phyloP scores from a whole-genome alignment of 2,797 vertebrate genomes.

The Propithecus perrieri region DNA sequence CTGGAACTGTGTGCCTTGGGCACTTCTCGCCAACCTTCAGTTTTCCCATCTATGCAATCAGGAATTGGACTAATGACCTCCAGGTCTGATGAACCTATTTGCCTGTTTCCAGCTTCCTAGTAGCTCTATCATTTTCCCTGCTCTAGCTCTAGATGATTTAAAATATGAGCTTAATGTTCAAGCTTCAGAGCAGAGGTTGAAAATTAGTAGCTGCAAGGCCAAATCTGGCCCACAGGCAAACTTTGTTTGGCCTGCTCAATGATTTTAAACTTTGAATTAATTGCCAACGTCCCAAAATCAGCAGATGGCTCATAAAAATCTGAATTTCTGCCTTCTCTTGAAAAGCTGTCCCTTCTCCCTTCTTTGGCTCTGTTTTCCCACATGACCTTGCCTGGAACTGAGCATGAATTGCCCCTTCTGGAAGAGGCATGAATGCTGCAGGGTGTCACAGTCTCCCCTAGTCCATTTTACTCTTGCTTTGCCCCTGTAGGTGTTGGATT shows the following conservation, averaged over 20 bases:
- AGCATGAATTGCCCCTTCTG: not conserved
- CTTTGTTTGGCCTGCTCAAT: not conserved
- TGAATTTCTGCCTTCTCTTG: conserved; percentile 36
- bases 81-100: not conserved
- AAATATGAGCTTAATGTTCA: conserved; percentile 11
- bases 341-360: not conserved
- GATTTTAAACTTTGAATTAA: conserved; percentile 21
- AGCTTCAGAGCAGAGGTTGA: not conserved
- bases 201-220: not conserved
- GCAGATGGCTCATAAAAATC: conserved; percentile 6
- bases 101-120: not conserved
- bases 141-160: not conserved
- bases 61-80: not conserved
- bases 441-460: no score
- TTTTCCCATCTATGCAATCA: conserved; percentile 1
- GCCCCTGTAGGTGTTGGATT: not conserved
- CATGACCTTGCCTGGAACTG: not conserved
- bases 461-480: not conserved
- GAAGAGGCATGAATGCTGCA: not conserved
- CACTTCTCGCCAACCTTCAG: not conserved
- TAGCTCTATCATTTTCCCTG: not conserved
- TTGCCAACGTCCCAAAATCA: not conserved
- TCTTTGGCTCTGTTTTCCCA: not conserved
- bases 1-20: not conserved
- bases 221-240: not conserved